Percentiles rank a stretch among this genome's conserved stretches.
Conservation (phyloP, 2,797 vertebrate genomes). For the Cuculus canorus region DNA sequence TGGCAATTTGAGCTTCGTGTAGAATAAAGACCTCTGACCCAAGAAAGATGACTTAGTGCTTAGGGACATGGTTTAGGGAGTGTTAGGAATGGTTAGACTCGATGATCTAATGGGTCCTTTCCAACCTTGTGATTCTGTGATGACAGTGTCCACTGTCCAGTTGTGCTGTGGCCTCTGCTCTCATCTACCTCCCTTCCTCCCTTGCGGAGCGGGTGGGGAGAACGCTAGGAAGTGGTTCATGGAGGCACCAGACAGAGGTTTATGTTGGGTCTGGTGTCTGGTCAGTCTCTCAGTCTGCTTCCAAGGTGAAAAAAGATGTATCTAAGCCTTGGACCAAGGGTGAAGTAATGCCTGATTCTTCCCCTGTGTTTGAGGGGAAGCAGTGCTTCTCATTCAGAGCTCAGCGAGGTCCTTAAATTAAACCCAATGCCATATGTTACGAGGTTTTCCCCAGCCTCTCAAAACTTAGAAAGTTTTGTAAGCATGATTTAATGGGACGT, state of each 20-base stretch:
- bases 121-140: no score
- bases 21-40: not conserved
- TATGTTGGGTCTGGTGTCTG: not conserved
- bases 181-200: rapidly evolving
- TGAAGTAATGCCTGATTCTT: not conserved
- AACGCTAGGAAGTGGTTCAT: rapidly evolving
- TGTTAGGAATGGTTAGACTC: no score
- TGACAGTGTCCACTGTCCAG: not conserved
- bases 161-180: not conserved
- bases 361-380: not conserved
- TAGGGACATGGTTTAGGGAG: no score
- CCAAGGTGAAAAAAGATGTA: not conserved
- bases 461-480: not conserved
- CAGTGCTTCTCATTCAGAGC: rapidly evolving
- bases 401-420: not conserved
- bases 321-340: not conserved
- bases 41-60: no score
- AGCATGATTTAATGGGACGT: not conserved
- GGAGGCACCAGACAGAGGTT: not conserved
- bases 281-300: not conserved
- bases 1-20: not conserved
- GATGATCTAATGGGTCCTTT: no score
- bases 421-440: not conserved
- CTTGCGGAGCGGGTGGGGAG: rapidly evolving
- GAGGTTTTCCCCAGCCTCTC: not conserved